Conservation (phyloP, 2,797 vertebrate genomes). For the Galaxias olidus region DNA sequence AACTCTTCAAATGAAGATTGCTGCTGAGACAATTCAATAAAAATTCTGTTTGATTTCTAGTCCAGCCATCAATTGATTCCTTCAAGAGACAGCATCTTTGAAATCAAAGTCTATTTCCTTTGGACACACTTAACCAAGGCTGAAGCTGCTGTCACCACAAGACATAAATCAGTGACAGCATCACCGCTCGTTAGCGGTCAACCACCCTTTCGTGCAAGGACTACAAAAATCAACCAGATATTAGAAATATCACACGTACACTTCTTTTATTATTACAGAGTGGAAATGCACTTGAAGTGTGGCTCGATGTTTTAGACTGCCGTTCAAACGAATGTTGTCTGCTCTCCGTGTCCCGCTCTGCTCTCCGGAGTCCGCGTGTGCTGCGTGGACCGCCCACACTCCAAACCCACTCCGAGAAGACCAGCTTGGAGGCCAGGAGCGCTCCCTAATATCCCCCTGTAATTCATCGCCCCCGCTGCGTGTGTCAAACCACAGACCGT, state of each 20-base stretch:
- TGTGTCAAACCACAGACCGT: conserved; percentile 2
- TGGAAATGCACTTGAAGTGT: no score
- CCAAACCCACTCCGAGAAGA: not conserved
- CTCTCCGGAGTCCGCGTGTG: no score
- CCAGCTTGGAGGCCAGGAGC: not conserved
- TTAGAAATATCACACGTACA: no score
- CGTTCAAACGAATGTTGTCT: no score
- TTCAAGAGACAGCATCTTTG: not conserved
- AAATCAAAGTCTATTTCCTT: not conserved
- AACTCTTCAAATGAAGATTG: not conserved
- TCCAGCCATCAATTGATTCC: not conserved
- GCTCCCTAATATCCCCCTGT: not conserved
- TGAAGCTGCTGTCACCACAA: no score
- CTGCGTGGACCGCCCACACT: not conserved
- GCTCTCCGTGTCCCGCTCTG: no score
- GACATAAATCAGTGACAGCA: no score
- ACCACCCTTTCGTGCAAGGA: no score
- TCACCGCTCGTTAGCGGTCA: no score
- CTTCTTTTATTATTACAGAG: no score
- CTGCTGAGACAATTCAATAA: conserved; percentile 1
- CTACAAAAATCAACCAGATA: no score
- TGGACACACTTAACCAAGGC: not conserved
- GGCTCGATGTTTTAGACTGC: no score
- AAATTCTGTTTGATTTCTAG: not conserved
- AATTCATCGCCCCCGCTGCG: conserved; percentile 11